phyloP scores from a whole-genome alignment of 2,888 invertebrate species.

The Eurytoma californica region DNA sequence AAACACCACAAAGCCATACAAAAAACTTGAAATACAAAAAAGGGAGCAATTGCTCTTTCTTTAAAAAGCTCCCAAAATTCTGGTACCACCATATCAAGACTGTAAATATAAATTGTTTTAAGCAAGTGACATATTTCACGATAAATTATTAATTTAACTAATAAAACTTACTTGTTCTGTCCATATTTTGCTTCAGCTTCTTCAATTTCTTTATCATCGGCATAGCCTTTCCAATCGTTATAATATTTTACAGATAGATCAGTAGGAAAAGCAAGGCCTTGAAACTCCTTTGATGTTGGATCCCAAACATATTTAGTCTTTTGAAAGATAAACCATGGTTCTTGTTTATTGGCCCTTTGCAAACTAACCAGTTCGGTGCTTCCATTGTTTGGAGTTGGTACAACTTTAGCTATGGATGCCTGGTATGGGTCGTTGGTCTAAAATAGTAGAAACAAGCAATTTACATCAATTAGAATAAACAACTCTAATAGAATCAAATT shows the following conservation, averaged over 20 bases:
- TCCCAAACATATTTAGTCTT: conserved; percentile 97
- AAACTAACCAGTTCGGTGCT: conserved; percentile 94
- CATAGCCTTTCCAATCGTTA: conserved; percentile 90
- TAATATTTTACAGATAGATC: conserved; percentile 84
- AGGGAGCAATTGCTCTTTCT: conserved; percentile 98
- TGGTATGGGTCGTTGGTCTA: conserved; percentile 85
- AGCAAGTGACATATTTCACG: conserved; percentile 2
- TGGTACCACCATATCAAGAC: conserved; percentile 90
- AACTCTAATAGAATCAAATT: too few species aligned
- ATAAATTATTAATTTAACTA: neutral
- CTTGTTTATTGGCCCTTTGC: conserved; percentile 78
- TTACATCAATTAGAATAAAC: too few species aligned
- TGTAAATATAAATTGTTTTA: conserved; percentile 62
- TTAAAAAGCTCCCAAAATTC: conserved; percentile 97
- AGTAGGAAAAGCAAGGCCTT: conserved; percentile 90
- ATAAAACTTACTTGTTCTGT: conserved; percentile 85
- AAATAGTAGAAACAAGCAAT: conserved; percentile 64
- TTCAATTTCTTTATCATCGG: conserved; percentile 87
- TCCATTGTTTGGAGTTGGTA: conserved; percentile 98
- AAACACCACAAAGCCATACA: conserved; percentile 99
- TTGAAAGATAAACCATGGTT: conserved; percentile 96
- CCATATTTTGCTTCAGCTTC: conserved; percentile 90
- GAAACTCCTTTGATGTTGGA: conserved; percentile 86
- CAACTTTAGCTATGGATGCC: conserved; percentile 93
- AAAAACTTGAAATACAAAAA: conserved; percentile 99